Conservation (phyloP, 2,888 invertebrate genomes). For the Melieria picta region DNA sequence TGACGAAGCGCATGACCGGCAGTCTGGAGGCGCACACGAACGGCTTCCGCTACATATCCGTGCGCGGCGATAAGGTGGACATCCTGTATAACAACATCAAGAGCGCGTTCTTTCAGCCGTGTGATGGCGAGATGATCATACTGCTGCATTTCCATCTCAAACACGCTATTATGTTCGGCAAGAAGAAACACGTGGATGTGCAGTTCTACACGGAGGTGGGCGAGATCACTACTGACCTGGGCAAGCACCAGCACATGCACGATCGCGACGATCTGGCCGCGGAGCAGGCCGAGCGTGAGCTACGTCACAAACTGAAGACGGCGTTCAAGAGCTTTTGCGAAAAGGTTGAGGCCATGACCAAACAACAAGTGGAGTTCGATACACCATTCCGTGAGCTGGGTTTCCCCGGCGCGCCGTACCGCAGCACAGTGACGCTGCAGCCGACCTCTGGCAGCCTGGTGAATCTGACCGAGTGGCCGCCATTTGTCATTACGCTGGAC, state of each 20-base stretch:
- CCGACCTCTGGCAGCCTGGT: slow-evolving; percentile 98
- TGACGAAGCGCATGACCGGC: slow-evolving; percentile 94
- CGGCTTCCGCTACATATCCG: slow-evolving; percentile 96
- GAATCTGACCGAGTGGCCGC: slow-evolving; percentile 98
- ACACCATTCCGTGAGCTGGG: slow-evolving; percentile 98
- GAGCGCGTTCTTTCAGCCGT: slow-evolving; percentile 99
- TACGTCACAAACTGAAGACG: slow-evolving; percentile 94
- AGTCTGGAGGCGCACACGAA: slow-evolving; percentile 95
- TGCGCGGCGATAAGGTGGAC: slow-evolving; percentile 99
- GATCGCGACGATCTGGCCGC: slow-evolving; percentile 98
- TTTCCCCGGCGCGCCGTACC: slow-evolving; percentile 96
- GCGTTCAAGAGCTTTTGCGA: slow-evolving; percentile 99
- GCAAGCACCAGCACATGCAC: slow-evolving; percentile 99
- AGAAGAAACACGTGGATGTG: slow-evolving; percentile 98
- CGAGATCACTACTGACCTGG: slow-evolving; percentile 98
- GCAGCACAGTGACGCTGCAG: slow-evolving; percentile 94
- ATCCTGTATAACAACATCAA: slow-evolving; percentile 99
- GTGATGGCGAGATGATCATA: slow-evolving; percentile 99
- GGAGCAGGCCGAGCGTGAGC: slow-evolving; percentile 97
- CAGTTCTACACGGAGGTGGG: slow-evolving; percentile 99
- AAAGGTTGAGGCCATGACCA: slow-evolving; percentile 94
- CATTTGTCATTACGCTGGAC: slow-evolving; percentile 97
- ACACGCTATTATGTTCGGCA: slow-evolving; percentile 99
- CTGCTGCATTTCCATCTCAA: slow-evolving; percentile 97
- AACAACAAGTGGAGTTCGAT: slow-evolving; percentile 97